Evolutionary conservation across 2,113 vertebrate genomes (phyloP).

Genomic region (Marcusenius ussheri): DNA sequence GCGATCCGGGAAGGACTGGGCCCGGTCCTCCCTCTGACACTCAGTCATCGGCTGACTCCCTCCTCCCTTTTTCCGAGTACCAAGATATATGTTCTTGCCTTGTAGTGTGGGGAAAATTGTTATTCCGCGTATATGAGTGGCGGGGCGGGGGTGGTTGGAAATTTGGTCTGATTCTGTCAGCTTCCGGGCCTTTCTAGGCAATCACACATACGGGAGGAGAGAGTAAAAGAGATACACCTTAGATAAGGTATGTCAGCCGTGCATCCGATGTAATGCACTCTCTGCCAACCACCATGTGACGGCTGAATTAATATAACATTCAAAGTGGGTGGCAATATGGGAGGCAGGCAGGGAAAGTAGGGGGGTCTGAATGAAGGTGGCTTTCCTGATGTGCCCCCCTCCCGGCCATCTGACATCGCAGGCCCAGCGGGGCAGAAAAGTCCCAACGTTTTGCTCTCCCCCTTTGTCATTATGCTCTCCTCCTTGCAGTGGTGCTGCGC

Average conservation of each 20-base stretch:
- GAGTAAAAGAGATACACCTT: neutral
- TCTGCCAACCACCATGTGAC: neutral
- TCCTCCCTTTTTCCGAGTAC: neutral
- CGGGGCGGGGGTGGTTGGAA: neutral
- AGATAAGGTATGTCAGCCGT: neutral
- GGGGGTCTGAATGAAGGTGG: neutral
- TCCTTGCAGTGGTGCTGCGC: constrained; percentile 4
- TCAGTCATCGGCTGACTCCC: neutral
- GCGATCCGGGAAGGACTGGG: neutral
- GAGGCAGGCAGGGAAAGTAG: neutral
- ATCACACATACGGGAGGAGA: neutral
- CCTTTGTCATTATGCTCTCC: neutral
- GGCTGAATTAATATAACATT: neutral
- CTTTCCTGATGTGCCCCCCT: neutral
- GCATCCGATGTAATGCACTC: no score
- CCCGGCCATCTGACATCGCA: neutral
- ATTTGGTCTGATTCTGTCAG: neutral
- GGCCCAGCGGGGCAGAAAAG: neutral
- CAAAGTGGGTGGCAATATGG: neutral
- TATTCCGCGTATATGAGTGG: neutral
- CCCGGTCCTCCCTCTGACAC: neutral
- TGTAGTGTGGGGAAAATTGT: neutral
- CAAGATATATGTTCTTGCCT: neutral
- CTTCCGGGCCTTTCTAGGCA: neutral
- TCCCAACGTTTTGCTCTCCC: neutral